These are phyloP conservation scores for Scaptomyza pallida DNA, from an alignment of 1,140 invertebrate genomes.

Conservation along the genomic window DNA sequence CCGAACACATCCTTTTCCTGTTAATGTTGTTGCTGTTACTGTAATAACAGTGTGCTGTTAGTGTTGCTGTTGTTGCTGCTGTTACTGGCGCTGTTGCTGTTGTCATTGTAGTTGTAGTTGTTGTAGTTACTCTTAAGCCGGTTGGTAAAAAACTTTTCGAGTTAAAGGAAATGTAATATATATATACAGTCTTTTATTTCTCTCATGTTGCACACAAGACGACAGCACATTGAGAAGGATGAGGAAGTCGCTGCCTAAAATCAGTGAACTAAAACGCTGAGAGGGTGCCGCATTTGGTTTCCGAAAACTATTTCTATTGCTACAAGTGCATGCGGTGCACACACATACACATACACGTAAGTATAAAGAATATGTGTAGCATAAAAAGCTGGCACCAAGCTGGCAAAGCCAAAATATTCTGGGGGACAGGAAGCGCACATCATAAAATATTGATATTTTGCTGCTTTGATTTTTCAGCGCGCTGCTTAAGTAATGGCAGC, in stretches of 20 bases:
- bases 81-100: conserved; percentile 2
- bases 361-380: background rate
- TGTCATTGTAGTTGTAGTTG: conserved; percentile 20
- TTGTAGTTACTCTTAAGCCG: conserved; percentile 45
- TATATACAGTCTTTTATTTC: background rate
- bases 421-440: conserved; percentile 72
- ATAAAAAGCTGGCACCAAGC: conserved; percentile 39
- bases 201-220: conserved; percentile 33
- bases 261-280: conserved; percentile 74
- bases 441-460: conserved; percentile 82
- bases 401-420: conserved; percentile 25
- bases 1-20: conserved; percentile 80
- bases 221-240: conserved; percentile 47
- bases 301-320: conserved; percentile 50
- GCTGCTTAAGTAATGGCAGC: conserved; percentile 76
- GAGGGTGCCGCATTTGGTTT: conserved; percentile 32
- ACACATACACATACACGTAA: background rate
- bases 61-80: conserved; percentile 3
- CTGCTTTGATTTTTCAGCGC: conserved; percentile 76
- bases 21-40: conserved; percentile 49
- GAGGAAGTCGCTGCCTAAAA: conserved; percentile 75
- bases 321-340: conserved; percentile 66
- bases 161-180: conserved; percentile 77
- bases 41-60: background rate
- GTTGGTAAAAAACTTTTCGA: conserved; percentile 71